Conservation (phyloP, 2,888 invertebrate genomes). For the Rhagium mordax region DNA sequence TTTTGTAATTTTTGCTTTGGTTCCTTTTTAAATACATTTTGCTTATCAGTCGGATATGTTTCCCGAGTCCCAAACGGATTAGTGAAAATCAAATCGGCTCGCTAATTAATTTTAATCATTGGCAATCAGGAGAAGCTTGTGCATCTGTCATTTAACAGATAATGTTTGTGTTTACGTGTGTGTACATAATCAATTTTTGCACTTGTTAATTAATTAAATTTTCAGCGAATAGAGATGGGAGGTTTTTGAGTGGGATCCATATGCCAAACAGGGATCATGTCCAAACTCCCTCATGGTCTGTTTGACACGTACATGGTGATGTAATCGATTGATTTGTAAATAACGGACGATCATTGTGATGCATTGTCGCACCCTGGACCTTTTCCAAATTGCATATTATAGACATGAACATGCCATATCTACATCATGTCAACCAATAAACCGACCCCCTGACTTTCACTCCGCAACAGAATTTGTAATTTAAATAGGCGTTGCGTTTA, state of each 20-base stretch:
- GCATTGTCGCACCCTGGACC: conserved; percentile 12
- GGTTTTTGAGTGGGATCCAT: conserved; percentile 18
- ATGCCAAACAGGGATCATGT: background rate
- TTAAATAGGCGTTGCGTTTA: background rate
- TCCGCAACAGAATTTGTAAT: conserved; percentile 2
- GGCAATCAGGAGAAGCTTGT: conserved; percentile 37
- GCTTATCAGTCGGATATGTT: background rate
- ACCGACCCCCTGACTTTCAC: conserved; percentile 15
- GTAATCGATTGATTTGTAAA: conserved; percentile 47
- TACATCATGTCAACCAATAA: conserved; percentile 36
- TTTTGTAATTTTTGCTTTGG: no score
- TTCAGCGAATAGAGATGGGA: conserved; percentile 28
- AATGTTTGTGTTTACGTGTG: conserved; percentile 41
- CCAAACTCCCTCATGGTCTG: conserved; percentile 35
- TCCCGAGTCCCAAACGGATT: background rate
- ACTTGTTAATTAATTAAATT: conserved; percentile 46
- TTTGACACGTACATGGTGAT: conserved; percentile 42
- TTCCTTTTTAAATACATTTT: no score
- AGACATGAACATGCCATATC: conserved; percentile 38
- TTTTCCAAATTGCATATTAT: conserved; percentile 34
- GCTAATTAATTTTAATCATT: background rate
- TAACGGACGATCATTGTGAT: conserved; percentile 38
- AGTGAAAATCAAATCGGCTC: background rate
- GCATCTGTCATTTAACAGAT: conserved; percentile 41
- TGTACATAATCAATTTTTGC: conserved; percentile 45